Conservation (phyloP, 2,797 vertebrate species). For the Hydrolagus colliei region DNA sequence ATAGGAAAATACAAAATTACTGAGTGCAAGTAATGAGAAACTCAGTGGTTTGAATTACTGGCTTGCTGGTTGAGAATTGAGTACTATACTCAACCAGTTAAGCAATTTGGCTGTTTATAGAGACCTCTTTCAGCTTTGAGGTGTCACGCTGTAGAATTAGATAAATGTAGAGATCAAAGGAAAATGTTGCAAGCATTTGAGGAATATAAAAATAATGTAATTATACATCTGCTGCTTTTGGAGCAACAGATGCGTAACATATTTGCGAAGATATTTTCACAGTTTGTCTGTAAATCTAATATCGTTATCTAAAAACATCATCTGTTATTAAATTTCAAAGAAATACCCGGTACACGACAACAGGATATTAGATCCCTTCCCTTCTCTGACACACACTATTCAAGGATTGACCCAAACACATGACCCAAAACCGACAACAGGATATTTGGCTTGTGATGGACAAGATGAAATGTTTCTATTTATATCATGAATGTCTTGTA, state of each 20-base stretch:
- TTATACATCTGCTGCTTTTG: not conserved
- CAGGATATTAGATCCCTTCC: not conserved
- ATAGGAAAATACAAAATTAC: not conserved
- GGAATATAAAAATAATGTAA: too few relatives aligned
- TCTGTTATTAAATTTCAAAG: not conserved
- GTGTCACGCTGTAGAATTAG: not conserved
- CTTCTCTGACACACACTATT: not conserved
- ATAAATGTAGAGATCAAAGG: not conserved
- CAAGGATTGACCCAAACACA: not conserved
- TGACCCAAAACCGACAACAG: not conserved
- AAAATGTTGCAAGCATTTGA: too few relatives aligned
- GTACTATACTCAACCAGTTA: not conserved
- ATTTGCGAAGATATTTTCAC: not conserved
- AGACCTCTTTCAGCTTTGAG: not conserved
- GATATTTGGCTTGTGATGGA: not conserved
- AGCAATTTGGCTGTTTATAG: not conserved
- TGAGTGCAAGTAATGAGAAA: constrained; percentile 4
- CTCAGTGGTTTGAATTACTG: not conserved
- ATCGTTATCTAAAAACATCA: not conserved
- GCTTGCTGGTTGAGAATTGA: not conserved
- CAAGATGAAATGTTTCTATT: not conserved
- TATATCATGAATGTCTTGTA: not conserved
- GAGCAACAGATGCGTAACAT: too few relatives aligned
- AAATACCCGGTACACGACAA: not conserved
- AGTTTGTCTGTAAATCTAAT: not conserved